phyloP scores from a whole-genome alignment of 1,140 invertebrate species.

The Metopolophium dirhodum region DNA sequence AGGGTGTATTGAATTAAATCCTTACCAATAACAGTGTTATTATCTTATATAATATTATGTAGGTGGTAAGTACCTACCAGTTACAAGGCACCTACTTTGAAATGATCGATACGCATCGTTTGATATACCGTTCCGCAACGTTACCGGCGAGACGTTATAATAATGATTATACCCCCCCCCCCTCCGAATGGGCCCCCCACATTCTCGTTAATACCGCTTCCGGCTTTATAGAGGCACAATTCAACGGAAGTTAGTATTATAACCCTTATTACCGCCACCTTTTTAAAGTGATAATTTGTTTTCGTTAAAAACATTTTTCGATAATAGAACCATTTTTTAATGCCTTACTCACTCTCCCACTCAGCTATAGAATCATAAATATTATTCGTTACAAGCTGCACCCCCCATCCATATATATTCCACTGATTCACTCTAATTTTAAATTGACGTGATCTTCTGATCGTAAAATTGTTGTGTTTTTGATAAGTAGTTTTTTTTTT shows the following conservation, averaged over 20 bases:
- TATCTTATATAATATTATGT: neutral
- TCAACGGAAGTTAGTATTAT: neutral
- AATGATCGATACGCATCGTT: constrained; percentile 17
- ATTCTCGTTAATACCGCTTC: neutral
- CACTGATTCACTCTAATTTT: too few relatives aligned
- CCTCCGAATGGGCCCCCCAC: neutral
- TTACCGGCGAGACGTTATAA: constrained; percentile 8
- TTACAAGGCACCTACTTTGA: neutral
- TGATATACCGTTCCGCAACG: neutral
- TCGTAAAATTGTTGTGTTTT: too few relatives aligned
- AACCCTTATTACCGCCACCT: neutral
- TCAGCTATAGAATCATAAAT: neutral
- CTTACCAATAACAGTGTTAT: neutral
- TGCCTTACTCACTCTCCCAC: neutral
- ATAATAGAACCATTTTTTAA: neutral
- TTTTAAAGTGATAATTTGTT: constrained; percentile 12
- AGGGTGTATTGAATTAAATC: neutral
- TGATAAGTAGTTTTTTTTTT: too few relatives aligned
- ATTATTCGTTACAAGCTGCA: neutral
- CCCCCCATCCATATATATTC: too few relatives aligned
- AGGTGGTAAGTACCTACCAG: too few relatives aligned
- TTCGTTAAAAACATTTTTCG: neutral
- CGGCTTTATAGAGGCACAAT: neutral
- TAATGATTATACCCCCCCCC: neutral
- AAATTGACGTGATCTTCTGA: too few relatives aligned